Percentiles rank a stretch among this genome's conserved stretches.
Conservation (phyloP, 2,888 invertebrate genomes). For the Machimus rusticus region DNA sequence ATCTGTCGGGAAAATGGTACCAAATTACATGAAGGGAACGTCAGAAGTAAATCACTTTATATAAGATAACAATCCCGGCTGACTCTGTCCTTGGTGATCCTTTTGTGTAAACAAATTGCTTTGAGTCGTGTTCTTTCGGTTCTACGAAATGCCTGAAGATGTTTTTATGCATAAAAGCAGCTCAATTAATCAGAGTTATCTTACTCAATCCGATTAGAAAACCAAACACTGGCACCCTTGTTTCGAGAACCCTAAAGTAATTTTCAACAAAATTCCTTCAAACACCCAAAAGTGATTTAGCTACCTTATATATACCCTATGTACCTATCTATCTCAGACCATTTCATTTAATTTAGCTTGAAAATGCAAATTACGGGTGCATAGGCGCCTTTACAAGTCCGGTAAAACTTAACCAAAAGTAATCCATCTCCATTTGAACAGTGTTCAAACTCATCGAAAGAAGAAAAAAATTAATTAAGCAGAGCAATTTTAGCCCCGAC, state of each 20-base stretch:
- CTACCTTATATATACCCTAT: not conserved
- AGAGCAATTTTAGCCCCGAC: not conserved
- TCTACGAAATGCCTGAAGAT: not conserved
- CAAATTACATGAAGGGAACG: not conserved
- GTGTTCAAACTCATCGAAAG: not conserved
- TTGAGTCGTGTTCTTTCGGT: not conserved
- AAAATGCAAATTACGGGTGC: not conserved
- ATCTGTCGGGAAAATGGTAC: not conserved
- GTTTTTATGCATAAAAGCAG: not conserved
- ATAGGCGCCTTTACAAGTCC: not conserved
- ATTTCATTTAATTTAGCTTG: not conserved
- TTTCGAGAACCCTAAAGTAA: not conserved
- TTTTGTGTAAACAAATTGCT: not conserved
- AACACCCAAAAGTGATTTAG: not conserved
- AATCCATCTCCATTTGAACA: not conserved
- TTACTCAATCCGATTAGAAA: not conserved
- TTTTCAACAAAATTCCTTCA: not conserved
- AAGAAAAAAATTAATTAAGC: constrained; percentile 22
- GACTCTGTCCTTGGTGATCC: not conserved
- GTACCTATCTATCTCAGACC: not conserved
- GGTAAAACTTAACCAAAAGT: not conserved
- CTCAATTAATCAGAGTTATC: not conserved
- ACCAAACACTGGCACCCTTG: not conserved
- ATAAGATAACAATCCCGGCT: not conserved
- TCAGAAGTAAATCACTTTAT: not conserved